Evolutionary conservation across 2,888 invertebrate genomes (phyloP).

Genomic region (Calliphora vomitoria): DNA sequence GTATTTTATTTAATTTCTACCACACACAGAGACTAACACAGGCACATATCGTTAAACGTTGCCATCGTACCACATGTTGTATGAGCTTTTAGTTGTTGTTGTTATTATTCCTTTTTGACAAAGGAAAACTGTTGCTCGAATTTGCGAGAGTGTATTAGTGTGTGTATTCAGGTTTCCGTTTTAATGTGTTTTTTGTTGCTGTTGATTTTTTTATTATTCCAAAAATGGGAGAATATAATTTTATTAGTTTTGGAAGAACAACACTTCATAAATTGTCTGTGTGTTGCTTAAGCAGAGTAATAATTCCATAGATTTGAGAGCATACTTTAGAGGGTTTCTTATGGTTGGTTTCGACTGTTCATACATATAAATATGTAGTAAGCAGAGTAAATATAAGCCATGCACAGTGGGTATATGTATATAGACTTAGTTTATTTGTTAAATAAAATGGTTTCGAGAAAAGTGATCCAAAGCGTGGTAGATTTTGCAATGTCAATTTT

Average conservation of each 20-base stretch:
- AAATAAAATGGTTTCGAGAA: too few relatives aligned
- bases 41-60: neutral
- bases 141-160: conserved; percentile 26
- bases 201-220: conserved; percentile 21
- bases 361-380: neutral
- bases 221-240: conserved; percentile 42
- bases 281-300: conserved; percentile 8
- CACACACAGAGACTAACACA: conserved; percentile 14
- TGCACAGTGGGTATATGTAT: neutral
- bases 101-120: conserved; percentile 37
- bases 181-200: conserved; percentile 35
- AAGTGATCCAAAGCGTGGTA: too few relatives aligned
- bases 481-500: too few relatives aligned
- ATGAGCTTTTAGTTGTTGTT: conserved; percentile 8
- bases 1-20: conserved; percentile 49
- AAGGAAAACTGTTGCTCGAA: conserved; percentile 72
- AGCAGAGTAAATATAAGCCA: neutral
- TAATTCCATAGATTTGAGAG: conserved; percentile 18
- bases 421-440: too few relatives aligned
- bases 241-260: conserved; percentile 24
- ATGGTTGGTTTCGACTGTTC: neutral
- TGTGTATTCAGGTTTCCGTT: conserved; percentile 28
- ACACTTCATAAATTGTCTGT: conserved; percentile 59
- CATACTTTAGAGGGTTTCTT: conserved; percentile 33
- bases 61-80: conserved; percentile 52